phyloP scores from a whole-genome alignment of 1,140 invertebrate genomes.

The Conus ventricosus region DNA sequence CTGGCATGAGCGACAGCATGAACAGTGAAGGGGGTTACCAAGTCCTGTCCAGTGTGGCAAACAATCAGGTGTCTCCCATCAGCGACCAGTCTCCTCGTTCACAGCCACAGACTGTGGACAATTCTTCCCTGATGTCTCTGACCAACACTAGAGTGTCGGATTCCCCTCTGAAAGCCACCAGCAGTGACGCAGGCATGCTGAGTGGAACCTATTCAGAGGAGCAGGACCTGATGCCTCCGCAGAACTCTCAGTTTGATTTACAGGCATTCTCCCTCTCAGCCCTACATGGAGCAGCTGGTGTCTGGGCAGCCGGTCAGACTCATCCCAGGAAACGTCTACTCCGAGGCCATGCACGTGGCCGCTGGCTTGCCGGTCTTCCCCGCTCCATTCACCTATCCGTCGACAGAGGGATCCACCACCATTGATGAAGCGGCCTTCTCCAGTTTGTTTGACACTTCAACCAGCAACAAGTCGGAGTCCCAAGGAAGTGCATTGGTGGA shows the following conservation, averaged over 20 bases:
- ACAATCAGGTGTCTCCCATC: slow-evolving; percentile 31
- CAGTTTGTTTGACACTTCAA: slow-evolving; percentile 46
- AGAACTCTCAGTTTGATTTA: slow-evolving; percentile 30
- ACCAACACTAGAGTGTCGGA: background rate
- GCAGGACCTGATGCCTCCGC: slow-evolving; percentile 29
- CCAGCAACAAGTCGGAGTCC: slow-evolving; percentile 25
- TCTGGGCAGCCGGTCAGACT: slow-evolving; percentile 35
- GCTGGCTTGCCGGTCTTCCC: slow-evolving; percentile 40
- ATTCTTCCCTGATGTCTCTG: slow-evolving; percentile 13
- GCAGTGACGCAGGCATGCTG: slow-evolving; percentile 17
- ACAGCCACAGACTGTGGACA: slow-evolving; percentile 31
- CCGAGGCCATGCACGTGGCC: slow-evolving; percentile 32
- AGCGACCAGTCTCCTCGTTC: slow-evolving; percentile 46
- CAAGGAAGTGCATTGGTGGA: slow-evolving; percentile 31
- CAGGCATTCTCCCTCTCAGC: slow-evolving; percentile 39
- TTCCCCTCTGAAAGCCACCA: background rate
- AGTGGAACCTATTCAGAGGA: slow-evolving; percentile 26
- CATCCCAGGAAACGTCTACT: slow-evolving; percentile 34
- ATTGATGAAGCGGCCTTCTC: slow-evolving; percentile 61
- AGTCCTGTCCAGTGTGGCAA: slow-evolving; percentile 41
- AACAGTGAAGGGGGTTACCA: slow-evolving; percentile 34
- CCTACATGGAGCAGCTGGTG: slow-evolving; percentile 47
- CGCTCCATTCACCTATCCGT: slow-evolving; percentile 26
- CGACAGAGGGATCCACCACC: slow-evolving; percentile 36
- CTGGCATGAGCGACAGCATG: background rate